These are phyloP conservation scores for Rousettus leschenaultii DNA, from an alignment of 2,113 vertebrate genomes.

Conservation along the genomic window DNA sequence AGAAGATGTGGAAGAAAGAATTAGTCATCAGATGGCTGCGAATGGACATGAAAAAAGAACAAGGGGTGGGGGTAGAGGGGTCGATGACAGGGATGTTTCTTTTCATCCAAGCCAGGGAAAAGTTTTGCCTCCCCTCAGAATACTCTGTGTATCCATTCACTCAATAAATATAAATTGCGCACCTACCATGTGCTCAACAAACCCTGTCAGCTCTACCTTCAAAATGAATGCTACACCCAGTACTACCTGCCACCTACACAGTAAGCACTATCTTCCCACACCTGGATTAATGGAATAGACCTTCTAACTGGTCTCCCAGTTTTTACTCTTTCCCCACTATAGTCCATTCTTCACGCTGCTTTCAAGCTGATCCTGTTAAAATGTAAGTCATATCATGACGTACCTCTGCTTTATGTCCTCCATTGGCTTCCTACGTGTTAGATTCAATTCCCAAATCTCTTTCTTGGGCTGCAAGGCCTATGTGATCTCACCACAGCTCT, in stretches of 20 bases:
- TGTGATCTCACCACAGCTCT: neutral
- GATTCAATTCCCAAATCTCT: neutral
- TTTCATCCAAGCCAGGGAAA: neutral
- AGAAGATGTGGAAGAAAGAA: neutral
- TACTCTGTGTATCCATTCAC: neutral
- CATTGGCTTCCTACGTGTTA: neutral
- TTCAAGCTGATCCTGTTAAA: neutral
- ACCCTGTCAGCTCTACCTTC: neutral
- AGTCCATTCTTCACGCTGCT: neutral
- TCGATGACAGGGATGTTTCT: neutral
- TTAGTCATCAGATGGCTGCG: neutral
- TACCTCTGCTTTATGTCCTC: neutral
- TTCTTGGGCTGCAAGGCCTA: neutral
- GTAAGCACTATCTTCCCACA: neutral
- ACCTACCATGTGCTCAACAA: neutral
- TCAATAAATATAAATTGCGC: neutral
- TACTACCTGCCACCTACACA: neutral
- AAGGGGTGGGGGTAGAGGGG: neutral
- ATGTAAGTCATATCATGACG: neutral
- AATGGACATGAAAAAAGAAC: neutral
- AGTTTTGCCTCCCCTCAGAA: neutral
- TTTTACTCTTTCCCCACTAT: neutral
- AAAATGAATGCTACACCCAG: neutral
- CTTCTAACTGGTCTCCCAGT: neutral
- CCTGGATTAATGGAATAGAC: neutral